A percentile compares a stretch with the other conserved stretches of the same genome.
Evolutionary conservation across 1,140 invertebrate genomes (phyloP).

Genomic region (Drosophila nikananu): DNA sequence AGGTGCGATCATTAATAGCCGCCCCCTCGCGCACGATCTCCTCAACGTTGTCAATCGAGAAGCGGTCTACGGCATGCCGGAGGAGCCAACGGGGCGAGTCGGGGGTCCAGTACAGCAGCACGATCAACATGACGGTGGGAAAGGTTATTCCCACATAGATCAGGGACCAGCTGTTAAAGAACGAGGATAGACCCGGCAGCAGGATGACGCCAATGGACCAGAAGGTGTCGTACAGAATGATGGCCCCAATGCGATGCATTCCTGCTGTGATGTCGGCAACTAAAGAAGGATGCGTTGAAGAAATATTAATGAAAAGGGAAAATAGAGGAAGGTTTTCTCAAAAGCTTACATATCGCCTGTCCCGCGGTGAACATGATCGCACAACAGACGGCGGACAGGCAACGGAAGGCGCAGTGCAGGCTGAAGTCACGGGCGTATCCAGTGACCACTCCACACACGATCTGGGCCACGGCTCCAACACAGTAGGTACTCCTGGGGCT

Average conservation of each 20-base stretch:
- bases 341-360: constrained; percentile 75
- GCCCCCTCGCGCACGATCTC: constrained; percentile 78
- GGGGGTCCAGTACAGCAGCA: constrained; percentile 85
- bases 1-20: constrained; percentile 80
- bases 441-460: constrained; percentile 81
- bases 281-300: neutral
- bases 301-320: neutral
- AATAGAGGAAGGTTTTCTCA: neutral
- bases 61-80: constrained; percentile 61
- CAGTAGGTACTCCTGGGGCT: constrained; percentile 84
- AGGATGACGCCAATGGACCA: constrained; percentile 85
- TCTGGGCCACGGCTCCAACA: constrained; percentile 78
- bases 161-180: constrained; percentile 83
- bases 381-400: constrained; percentile 82
- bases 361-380: constrained; percentile 84
- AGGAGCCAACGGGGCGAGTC: constrained; percentile 85
- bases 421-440: constrained; percentile 81
- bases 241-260: constrained; percentile 80
- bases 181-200: constrained; percentile 81
- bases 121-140: constrained; percentile 81
- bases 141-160: constrained; percentile 85
- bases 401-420: constrained; percentile 83
- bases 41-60: constrained; percentile 70
- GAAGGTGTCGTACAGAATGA: constrained; percentile 85
- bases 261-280: constrained; percentile 84